Evolutionary conservation across 2,888 invertebrate species (phyloP).

Genomic region (Strigamia crassipes): DNA sequence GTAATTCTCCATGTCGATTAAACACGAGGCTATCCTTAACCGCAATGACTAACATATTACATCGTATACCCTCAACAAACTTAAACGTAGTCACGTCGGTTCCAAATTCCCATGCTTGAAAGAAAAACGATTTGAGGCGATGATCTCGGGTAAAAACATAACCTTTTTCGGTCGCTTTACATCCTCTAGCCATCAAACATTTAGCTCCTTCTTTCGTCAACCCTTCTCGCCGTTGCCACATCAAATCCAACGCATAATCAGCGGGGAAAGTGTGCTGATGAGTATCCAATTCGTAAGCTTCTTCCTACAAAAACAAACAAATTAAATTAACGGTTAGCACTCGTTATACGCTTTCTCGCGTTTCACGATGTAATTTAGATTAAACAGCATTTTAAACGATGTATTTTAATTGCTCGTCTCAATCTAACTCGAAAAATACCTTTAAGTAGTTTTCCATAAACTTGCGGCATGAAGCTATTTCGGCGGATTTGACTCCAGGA

Average conservation of each 20-base stretch:
- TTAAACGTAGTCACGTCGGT: neutral
- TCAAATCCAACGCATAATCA: slow-evolving; percentile 26
- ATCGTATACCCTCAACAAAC: neutral
- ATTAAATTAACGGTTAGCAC: no score
- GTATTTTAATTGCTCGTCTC: no score
- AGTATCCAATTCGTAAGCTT: neutral
- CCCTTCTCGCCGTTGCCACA: slow-evolving; percentile 33
- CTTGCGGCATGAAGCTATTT: neutral
- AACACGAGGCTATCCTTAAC: neutral
- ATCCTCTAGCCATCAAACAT: neutral
- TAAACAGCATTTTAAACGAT: no score
- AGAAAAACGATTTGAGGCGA: slow-evolving; percentile 34
- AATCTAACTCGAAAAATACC: no score
- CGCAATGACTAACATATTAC: slow-evolving; percentile 24
- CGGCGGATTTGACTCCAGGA: neutral
- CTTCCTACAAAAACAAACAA: slow-evolving; percentile 1
- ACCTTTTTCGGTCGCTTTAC: neutral
- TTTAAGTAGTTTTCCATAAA: slow-evolving; percentile 9
- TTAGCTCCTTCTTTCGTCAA: slow-evolving; percentile 1
- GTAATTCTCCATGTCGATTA: neutral
- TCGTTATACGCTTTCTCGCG: no score
- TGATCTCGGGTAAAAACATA: slow-evolving; percentile 36
- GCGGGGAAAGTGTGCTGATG: neutral
- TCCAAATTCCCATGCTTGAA: slow-evolving; percentile 30
- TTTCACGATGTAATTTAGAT: no score